Base-by-base conservation (phyloP, 2,113 vertebrate species). In the Varanus komodoensis region DNA sequence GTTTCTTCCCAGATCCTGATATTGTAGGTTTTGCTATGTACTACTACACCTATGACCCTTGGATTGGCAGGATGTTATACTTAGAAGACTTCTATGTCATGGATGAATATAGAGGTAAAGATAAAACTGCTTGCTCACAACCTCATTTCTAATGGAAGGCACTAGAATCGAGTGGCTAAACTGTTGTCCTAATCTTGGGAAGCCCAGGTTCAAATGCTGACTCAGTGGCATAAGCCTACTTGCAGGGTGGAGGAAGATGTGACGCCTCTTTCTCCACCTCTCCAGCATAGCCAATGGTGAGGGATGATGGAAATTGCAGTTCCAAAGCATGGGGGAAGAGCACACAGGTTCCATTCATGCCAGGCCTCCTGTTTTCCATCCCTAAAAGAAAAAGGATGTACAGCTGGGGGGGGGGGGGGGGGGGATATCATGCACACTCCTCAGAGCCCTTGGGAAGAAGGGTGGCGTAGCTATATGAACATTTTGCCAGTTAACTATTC, bases 71-170 rank as follows among this genome's bases (percentile, higher is more conserved):
- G 91, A 94, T 97, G 68, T 95, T 98, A 84, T 97, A 98, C 93
- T 95, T 98, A 87, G 97, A 98, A 88, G 97, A 98, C 91, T 98
- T 98, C 92, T 98, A 96, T 52, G 96, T 97, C 77, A 98, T 87
- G 94, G 83, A 97, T 85, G 94, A 95, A 78, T 97, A 96, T 89
- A 89, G 95, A 92, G 97, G 97, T 97, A 95, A 94, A 90, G 2
- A n/a, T 84, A 57, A 89, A 11, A 23, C 0, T 1, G 67, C 48
- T 89, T 82, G 32, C 57, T 69, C 78, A 50, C 21, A 32, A 54
- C 52, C 9, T 4, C 25, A 6, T 61, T 27, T 57, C 8, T 44
- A 64, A 78, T 15, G 86, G 38, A 15, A 29, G 27, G 54, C 0
- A 0, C 14, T 25, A 2, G 25, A 1, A 52, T 12, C n/a, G 2